Evolutionary conservation across 2,113 vertebrate genomes (phyloP), one percentile per base, ranked within the genome.

Genomic region (Oreochromis niloticus): DNA sequence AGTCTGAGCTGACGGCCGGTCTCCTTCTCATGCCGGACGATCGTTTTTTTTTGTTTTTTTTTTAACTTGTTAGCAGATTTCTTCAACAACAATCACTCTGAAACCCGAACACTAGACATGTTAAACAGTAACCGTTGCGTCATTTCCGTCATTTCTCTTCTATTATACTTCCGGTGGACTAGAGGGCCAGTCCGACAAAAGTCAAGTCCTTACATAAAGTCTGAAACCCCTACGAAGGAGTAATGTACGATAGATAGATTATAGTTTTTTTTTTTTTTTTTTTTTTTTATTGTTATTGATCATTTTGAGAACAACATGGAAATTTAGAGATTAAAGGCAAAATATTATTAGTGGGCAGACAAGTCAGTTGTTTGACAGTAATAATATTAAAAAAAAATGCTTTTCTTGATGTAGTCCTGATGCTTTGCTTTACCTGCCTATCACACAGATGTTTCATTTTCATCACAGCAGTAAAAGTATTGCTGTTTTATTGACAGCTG

Each of bases 231-330:
- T n/a, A n/a, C 1, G 19, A 39, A 0, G 61, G 0, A 66, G 34
- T 39, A 5, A 36, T 4, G 32, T 0, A 63, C 27, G 27, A 61
- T 6, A 19, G 6, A 0, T 36, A 12, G 0, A 36, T 63, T 3
- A 36, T 36, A 36, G 16, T 2, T 2, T 12, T n/a, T 17, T 36
- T 63, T 12, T 32, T 36, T 63, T 12, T 32, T 63, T 36, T 63
- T 12, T 36, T 4, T 63, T 63, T 36, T 63, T n/a, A 36, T 4
- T 63, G 6, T 4, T n/a, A 63, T 63, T 63, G 2, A 12, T 63
- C 59, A n/a, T 4, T 36, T n/a, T 36, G 32, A 63, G 1, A 63
- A 36, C 27, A 63, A 63, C 17, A n/a, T 63, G 32, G 6, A 36
- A 12, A 63, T 63, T 63, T 63, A 0, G 1, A 63, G 32, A 63